phyloP scores from a whole-genome alignment of 2,888 invertebrate species.

The Machimus rusticus region DNA sequence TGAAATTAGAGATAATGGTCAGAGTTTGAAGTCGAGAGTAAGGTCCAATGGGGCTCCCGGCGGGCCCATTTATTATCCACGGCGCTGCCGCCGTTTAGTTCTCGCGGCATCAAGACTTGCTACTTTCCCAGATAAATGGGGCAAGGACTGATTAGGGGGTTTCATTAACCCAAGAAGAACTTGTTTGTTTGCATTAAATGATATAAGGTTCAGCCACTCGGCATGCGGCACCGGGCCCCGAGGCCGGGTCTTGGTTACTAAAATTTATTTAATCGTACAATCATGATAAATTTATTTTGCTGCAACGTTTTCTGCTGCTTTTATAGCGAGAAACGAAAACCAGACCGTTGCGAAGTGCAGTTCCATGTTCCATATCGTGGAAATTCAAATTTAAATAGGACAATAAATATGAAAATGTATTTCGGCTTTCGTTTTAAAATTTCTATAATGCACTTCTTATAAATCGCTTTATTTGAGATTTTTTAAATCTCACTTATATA shows the following conservation, averaged over 20 bases:
- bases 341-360: not conserved
- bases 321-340: not conserved
- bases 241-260: not conserved
- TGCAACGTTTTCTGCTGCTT: not conserved
- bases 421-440: not conserved
- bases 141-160: conserved; percentile 12
- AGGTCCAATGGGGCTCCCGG: not conserved
- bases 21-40: conserved; percentile 11
- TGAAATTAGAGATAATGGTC: conserved; percentile 31
- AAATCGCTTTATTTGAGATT: too few relatives aligned
- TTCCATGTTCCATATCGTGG: not conserved
- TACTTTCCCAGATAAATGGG: conserved; percentile 1
- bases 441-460: too few relatives aligned
- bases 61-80: conserved; percentile 5
- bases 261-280: conserved; percentile 2
- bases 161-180: conserved; percentile 24
- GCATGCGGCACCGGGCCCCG: not conserved
- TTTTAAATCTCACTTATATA: too few relatives aligned
- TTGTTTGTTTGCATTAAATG: conserved; percentile 25
- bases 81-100: conserved; percentile 2
- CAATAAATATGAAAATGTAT: not conserved
- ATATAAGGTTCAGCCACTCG: not conserved
- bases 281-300: conserved; percentile 4
- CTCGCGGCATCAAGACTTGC: conserved; percentile 1
- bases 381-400: not conserved